Conservation (phyloP, 1,140 invertebrate species). For the Dinoponera quadriceps region DNA sequence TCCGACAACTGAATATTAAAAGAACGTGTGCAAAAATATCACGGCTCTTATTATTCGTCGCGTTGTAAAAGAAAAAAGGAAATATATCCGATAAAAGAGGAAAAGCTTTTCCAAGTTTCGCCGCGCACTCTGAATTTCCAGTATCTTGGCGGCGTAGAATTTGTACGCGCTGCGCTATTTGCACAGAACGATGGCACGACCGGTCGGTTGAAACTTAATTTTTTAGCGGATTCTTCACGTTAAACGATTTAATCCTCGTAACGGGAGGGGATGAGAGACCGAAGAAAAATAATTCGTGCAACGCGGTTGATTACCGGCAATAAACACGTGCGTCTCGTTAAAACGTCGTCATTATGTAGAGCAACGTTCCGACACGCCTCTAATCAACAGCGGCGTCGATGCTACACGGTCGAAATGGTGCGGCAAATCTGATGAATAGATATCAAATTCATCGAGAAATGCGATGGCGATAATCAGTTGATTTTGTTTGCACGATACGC, state of each 20-base stretch:
- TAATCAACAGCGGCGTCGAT: slow-evolving; percentile 43
- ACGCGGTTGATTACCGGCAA: not conserved
- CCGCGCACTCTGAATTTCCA: slow-evolving; percentile 27
- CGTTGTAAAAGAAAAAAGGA: slow-evolving; percentile 4
- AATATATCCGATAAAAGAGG: slow-evolving; percentile 16
- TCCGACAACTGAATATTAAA: slow-evolving; percentile 33
- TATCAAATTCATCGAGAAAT: slow-evolving; percentile 51
- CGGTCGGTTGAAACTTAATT: slow-evolving; percentile 45
- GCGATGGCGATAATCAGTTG: slow-evolving; percentile 61
- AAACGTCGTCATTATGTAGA: slow-evolving; percentile 47
- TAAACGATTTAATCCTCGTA: slow-evolving; percentile 35
- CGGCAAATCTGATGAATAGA: slow-evolving; percentile 63
- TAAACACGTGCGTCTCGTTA: slow-evolving; percentile 44
- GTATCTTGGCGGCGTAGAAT: slow-evolving; percentile 49
- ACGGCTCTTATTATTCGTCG: slow-evolving; percentile 52
- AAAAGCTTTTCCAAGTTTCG: slow-evolving; percentile 39
- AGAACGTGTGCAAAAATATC: slow-evolving; percentile 30
- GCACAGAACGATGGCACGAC: slow-evolving; percentile 47
- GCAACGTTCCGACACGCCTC: not conserved
- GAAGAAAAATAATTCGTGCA: not conserved
- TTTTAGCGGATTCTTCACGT: slow-evolving; percentile 24
- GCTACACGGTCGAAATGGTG: not conserved
- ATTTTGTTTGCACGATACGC: slow-evolving; percentile 46
- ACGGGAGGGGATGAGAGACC: not conserved
- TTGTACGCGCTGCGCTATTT: slow-evolving; percentile 54